Base-by-base conservation (phyloP, 2,797 vertebrate species). In the Ceryle rudis region DNA sequence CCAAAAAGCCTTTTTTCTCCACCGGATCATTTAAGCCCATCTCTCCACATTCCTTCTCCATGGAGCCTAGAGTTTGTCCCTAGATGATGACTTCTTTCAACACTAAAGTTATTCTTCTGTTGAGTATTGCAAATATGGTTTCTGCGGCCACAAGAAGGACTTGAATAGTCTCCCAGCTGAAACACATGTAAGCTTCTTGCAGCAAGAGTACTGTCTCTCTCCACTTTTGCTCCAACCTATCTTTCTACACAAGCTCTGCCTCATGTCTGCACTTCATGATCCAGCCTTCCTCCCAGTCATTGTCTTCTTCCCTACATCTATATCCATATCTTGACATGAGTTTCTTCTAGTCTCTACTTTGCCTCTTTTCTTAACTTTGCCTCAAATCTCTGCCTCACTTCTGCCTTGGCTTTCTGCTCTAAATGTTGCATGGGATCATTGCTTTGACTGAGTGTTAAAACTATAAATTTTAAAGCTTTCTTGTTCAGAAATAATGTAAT, bases 241-340 rank as follows among this genome's bases (percentile, higher is more conserved):
- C 28, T 44, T 41, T 57, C 54, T 55, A 4, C 9, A 13, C 11
- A 14, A 57, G 13, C 33, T 42, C 9, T 62, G n/a, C 7, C 13
- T 70, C 12, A 5, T 20, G 10, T 25, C 26, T 85, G 61, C 62
- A 16, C 17, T 58, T 87, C 41, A 18, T 26, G 29, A 49, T n/a
- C n/a, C 26, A 81, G 4, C 6, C 4, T 4, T 67, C 29, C 6
- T 35, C 4, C 5, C 1, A 2, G 3, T 20, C 2, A 0, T 14
- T 52, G 55, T 1, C 10, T 82, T 73, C n/a, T 35, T 73, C 73
- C 8, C 26, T 55, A 22, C 11, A 8, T 70, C 73, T 60, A 26
- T 26, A 6, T 37, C 20, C 13, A 1, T 55, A 25, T 25, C 10
- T 65, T 82, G 18, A 37, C 29, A 15, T 41, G 25, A 28, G 5